A percentile compares a stretch with the other conserved stretches of the same genome.
These are phyloP conservation scores for Erethizon dorsatum DNA, from an alignment of 2,797 vertebrate species.

Conservation along the genomic window DNA sequence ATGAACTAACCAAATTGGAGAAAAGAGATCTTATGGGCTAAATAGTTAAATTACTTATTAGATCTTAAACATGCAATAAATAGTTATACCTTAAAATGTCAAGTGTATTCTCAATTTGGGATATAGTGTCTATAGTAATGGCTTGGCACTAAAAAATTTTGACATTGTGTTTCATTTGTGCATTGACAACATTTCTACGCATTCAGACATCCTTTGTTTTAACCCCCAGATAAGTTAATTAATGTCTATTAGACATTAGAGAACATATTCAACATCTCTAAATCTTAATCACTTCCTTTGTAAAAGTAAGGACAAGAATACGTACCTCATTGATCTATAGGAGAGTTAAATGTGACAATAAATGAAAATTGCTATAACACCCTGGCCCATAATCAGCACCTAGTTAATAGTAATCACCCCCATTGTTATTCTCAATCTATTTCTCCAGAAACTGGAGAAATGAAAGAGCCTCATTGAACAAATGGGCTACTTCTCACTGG, in stretches of 20 bases:
- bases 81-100: neutral
- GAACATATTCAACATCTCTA: neutral
- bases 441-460: neutral
- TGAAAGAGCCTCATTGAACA: neutral
- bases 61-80: neutral
- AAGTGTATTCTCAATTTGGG: conserved; percentile 4
- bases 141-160: neutral
- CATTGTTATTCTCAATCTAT: neutral
- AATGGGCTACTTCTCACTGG: neutral
- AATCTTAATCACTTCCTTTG: conserved; percentile 18
- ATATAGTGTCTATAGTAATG: neutral
- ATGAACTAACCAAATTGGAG: neutral
- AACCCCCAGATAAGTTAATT: neutral
- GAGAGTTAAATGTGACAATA: neutral
- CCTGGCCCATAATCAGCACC: neutral
- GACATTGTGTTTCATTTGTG: neutral
- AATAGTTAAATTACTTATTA: neutral
- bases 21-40: neutral
- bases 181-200: conserved; percentile 6
- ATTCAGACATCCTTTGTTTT: neutral
- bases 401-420: neutral
- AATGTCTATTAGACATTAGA: neutral
- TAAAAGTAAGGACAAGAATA: neutral
- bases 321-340: neutral
- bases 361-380: neutral